phyloP scores from a whole-genome alignment of 2,888 invertebrate species.

The Tholera decimalis region DNA sequence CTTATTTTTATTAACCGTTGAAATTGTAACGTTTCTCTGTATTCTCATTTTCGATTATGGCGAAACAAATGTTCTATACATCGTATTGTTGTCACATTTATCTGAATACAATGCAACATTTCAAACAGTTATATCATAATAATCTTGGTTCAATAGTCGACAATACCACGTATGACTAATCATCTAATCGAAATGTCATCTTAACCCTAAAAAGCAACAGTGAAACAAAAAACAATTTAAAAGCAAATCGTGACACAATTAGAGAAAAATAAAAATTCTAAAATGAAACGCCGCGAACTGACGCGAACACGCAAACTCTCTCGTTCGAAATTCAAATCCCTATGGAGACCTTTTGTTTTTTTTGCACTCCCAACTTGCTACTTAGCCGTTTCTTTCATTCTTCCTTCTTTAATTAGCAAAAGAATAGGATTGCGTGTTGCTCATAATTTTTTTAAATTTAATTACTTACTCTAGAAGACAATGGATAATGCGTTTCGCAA shows the following conservation, averaged over 20 bases:
- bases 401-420: constrained; percentile 89
- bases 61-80: neutral
- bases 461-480: constrained; percentile 85
- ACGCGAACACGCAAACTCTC: constrained; percentile 87
- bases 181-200: constrained; percentile 38
- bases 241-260: constrained; percentile 70
- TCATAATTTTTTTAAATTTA: constrained; percentile 89
- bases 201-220: constrained; percentile 51
- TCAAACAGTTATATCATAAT: constrained; percentile 2
- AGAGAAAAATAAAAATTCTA: constrained; percentile 76
- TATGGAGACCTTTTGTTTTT: constrained; percentile 80
- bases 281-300: constrained; percentile 83
- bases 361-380: constrained; percentile 88
- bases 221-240: constrained; percentile 62
- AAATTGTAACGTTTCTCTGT: neutral
- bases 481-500: constrained; percentile 85
- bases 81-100: neutral
- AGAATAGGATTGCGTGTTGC: constrained; percentile 89
- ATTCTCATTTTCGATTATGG: neutral
- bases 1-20: neutral
- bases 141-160: neutral
- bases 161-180: neutral
- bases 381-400: constrained; percentile 88
- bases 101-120: neutral
- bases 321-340: constrained; percentile 85